phyloP scores from a whole-genome alignment of 1,140 invertebrate species.

The Chironomus tepperi region DNA sequence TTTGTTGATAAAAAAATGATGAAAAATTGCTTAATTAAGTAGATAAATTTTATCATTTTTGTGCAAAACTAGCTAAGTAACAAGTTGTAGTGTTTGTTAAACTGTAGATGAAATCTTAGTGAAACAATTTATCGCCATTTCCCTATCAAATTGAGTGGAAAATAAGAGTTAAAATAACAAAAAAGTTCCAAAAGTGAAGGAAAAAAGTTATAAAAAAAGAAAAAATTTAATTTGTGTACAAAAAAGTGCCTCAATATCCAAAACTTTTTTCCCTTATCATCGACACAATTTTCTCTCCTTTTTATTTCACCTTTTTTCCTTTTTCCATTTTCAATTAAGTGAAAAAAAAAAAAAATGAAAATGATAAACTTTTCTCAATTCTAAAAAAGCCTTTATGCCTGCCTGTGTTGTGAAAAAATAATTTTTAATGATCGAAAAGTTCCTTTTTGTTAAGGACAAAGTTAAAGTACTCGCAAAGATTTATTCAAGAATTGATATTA shows the following conservation, averaged over 20 bases:
- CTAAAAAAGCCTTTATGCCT: no score
- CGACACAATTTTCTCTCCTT: background rate
- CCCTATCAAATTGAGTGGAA: background rate
- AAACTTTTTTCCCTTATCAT: background rate
- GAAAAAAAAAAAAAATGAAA: background rate
- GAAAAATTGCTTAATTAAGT: background rate
- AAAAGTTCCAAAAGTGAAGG: no score
- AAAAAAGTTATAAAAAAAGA: background rate
- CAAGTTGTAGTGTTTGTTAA: background rate
- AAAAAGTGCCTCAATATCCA: constrained; percentile 6
- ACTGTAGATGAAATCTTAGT: background rate
- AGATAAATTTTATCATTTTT: background rate
- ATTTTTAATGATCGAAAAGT: no score
- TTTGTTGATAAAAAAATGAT: background rate
- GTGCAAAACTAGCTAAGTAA: background rate
- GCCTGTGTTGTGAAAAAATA: no score
- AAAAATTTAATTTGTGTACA: background rate
- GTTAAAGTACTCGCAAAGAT: no score
- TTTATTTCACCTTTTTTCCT: background rate
- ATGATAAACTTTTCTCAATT: background rate
- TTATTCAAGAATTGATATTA: no score
- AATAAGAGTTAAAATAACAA: background rate
- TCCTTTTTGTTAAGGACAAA: no score
- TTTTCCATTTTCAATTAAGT: background rate
- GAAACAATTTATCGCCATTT: background rate